Conservation (phyloP, 2,888 invertebrate genomes). For the Tanytarsus gracilentus region DNA sequence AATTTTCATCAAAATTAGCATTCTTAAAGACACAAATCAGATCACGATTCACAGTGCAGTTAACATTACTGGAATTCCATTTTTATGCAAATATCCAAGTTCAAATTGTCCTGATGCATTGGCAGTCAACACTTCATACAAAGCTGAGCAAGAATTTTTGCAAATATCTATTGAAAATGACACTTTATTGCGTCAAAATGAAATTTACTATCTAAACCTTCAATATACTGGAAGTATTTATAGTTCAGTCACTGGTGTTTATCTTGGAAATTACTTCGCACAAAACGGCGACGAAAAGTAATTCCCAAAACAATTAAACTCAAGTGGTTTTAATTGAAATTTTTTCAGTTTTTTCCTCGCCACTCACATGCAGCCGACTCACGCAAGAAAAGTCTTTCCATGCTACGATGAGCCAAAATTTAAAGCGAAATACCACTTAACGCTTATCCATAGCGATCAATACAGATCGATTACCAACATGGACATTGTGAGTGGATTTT, state of each 20-base stretch:
- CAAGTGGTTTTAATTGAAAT: background rate
- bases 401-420: conserved; percentile 19
- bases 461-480: background rate
- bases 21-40: background rate
- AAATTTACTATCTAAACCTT: background rate
- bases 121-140: background rate
- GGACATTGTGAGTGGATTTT: no score
- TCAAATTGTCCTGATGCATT: no score
- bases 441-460: background rate
- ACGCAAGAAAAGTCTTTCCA: background rate
- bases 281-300: background rate
- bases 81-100: background rate
- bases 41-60: conserved; percentile 11
- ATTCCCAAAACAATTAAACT: background rate
- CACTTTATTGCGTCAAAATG: background rate
- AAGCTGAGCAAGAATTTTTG: background rate
- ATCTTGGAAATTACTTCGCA: conserved; percentile 5
- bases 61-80: background rate
- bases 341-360: conserved; percentile 20
- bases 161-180: background rate
- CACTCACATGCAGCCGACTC: conserved; percentile 20
- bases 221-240: background rate
- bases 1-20: background rate
- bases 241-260: background rate
- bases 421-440: background rate